Conservation (phyloP, 2,888 invertebrate genomes). For the Ganaspis brasiliensis region DNA sequence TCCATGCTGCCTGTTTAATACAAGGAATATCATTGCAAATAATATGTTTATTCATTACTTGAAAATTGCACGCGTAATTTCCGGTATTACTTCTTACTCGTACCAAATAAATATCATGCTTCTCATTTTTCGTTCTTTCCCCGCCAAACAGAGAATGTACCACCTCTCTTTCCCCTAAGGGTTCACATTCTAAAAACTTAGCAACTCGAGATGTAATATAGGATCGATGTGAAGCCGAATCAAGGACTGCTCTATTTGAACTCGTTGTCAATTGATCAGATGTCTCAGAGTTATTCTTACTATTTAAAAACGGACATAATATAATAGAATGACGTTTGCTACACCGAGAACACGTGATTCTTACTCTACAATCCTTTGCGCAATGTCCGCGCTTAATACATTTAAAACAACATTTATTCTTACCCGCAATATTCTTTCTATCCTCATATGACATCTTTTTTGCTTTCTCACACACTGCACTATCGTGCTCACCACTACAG, state of each 20-base stretch:
- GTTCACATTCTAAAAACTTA: conserved; percentile 54
- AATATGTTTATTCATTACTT: conserved; percentile 54
- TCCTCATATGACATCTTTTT: conserved; percentile 58
- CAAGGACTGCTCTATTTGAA: conserved; percentile 59
- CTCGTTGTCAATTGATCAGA: conserved; percentile 15
- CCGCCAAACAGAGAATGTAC: conserved; percentile 51
- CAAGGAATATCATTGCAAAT: conserved; percentile 57
- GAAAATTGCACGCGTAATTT: conserved; percentile 60
- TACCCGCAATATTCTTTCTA: conserved; percentile 55
- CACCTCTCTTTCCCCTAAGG: conserved; percentile 51
- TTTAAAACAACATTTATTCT: conserved; percentile 62
- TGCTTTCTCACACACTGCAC: conserved; percentile 56
- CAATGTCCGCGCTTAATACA: conserved; percentile 64
- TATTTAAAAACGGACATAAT: conserved; percentile 58
- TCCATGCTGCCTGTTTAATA: conserved; percentile 51
- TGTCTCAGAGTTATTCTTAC: conserved; percentile 7
- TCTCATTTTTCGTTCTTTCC: conserved; percentile 46
- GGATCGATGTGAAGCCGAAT: conserved; percentile 63
- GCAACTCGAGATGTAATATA: conserved; percentile 61
- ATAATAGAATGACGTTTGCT: conserved; percentile 58
- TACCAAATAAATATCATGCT: conserved; percentile 54
- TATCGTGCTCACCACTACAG: conserved; percentile 61
- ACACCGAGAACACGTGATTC: conserved; percentile 62
- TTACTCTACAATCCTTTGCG: conserved; percentile 59
- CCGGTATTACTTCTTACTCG: conserved; percentile 54